These are phyloP conservation scores for Calephelis perditalis DNA, from an alignment of 2,888 invertebrate species.

Conservation along the genomic window DNA sequence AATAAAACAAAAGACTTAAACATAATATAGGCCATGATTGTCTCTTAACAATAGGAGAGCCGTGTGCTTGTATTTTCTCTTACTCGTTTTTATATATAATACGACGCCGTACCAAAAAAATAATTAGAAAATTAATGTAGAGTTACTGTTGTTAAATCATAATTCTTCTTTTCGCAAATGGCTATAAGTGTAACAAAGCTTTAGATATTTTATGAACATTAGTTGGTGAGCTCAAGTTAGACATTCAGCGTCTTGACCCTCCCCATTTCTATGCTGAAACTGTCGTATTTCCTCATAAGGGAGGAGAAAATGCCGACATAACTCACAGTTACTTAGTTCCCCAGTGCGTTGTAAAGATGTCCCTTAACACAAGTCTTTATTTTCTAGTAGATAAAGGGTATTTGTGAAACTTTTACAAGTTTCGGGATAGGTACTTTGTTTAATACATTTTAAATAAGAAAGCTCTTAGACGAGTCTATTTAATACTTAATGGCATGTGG, in stretches of 20 bases:
- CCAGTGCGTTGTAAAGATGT: conserved; percentile 73
- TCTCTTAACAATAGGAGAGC: no score
- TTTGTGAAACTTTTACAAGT: conserved; percentile 44
- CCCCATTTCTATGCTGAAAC: conserved; percentile 53
- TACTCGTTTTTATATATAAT: no score
- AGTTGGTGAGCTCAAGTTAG: conserved; percentile 47
- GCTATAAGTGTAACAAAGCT: conserved; percentile 27
- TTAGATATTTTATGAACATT: conserved; percentile 25
- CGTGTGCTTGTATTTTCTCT: no score
- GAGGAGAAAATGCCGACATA: conserved; percentile 72
- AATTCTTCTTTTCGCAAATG: not conserved
- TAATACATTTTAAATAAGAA: not conserved
- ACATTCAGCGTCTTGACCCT: conserved; percentile 62
- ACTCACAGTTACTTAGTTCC: conserved; percentile 70
- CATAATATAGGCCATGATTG: no score
- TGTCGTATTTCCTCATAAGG: conserved; percentile 77
- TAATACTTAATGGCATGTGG: no score
- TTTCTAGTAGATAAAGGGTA: conserved; percentile 54
- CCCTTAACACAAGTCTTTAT: conserved; percentile 75
- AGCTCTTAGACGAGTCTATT: not conserved
- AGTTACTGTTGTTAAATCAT: not conserved
- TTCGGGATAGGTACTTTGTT: not conserved
- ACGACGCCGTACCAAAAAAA: no score
- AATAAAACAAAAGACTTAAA: no score
- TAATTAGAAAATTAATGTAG: no score